These are phyloP conservation scores for Molothrus aeneus DNA, from an alignment of 2,797 vertebrate genomes.

Conservation along the genomic window DNA sequence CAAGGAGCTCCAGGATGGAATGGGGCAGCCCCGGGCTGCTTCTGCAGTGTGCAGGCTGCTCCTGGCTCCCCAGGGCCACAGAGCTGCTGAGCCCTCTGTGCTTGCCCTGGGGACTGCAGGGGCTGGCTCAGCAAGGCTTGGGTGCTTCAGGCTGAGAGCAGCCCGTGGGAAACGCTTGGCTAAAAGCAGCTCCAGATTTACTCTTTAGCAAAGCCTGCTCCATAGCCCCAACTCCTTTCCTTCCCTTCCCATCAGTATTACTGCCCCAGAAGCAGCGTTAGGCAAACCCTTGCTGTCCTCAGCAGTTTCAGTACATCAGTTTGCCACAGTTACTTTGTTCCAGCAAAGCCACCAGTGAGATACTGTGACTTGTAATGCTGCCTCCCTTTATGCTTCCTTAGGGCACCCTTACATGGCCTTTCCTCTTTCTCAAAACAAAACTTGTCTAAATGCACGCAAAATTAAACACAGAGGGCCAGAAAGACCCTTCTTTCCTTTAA, in stretches of 20 bases:
- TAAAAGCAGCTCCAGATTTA: fast-evolving
- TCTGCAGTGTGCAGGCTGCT: neutral
- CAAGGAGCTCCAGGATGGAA: neutral
- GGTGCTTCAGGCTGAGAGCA: neutral
- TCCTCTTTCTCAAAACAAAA: neutral
- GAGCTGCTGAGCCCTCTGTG: neutral
- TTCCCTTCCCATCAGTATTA: neutral
- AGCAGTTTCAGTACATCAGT: neutral
- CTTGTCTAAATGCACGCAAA: neutral
- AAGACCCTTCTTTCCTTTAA: neutral
- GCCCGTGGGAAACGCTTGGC: neutral
- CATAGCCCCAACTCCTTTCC: neutral
- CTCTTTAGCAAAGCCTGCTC: neutral
- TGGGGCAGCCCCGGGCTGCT: neutral
- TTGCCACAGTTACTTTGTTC: neutral
- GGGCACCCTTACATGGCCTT: fast-evolving
- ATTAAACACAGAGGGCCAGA: neutral
- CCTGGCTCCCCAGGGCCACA: neutral
- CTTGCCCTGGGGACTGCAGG: neutral
- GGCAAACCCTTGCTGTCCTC: neutral
- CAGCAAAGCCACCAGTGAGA: neutral
- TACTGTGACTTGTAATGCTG: neutral
- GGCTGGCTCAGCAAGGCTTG: neutral
- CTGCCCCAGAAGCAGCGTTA: neutral
- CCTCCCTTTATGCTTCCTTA: neutral